A percentile compares a stretch with the other conserved stretches of the same genome.
Conservation (phyloP, 2,113 vertebrate species). For the Synchiropus splendidus region DNA sequence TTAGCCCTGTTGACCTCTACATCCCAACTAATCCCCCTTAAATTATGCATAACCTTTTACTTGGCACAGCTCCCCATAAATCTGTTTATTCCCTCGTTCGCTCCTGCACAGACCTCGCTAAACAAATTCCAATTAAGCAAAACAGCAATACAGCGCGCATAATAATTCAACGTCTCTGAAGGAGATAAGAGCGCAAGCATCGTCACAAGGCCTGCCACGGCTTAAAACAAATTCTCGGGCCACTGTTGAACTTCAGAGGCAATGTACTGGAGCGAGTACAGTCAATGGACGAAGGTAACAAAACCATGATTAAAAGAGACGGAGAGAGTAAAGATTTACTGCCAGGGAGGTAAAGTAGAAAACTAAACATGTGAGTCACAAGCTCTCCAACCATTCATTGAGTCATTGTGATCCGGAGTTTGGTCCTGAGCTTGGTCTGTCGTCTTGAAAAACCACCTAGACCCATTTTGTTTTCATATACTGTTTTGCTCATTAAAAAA, state of each 20-base stretch:
- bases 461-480: too few relatives aligned
- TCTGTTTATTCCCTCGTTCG: constrained; percentile 60
- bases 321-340: too few relatives aligned
- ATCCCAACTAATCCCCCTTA: constrained; percentile 59
- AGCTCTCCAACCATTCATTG: too few relatives aligned
- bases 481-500: too few relatives aligned
- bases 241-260: constrained; percentile 10
- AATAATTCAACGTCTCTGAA: constrained; percentile 54
- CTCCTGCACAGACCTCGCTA: constrained; percentile 49
- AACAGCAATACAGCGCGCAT: constrained; percentile 54
- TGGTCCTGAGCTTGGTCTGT: too few relatives aligned
- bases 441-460: too few relatives aligned
- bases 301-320: too few relatives aligned
- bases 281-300: too few relatives aligned
- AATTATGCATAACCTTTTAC: constrained; percentile 66
- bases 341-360: too few relatives aligned
- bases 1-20: constrained; percentile 62
- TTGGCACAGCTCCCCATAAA: constrained; percentile 56
- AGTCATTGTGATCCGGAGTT: too few relatives aligned
- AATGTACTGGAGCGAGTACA: not conserved
- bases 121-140: constrained; percentile 64
- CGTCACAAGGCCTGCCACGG: constrained; percentile 23
- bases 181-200: constrained; percentile 55
- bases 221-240: constrained; percentile 35
- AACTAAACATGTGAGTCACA: too few relatives aligned